phyloP scores from a whole-genome alignment of 2,888 invertebrate species.

The Diabrotica balteata region DNA sequence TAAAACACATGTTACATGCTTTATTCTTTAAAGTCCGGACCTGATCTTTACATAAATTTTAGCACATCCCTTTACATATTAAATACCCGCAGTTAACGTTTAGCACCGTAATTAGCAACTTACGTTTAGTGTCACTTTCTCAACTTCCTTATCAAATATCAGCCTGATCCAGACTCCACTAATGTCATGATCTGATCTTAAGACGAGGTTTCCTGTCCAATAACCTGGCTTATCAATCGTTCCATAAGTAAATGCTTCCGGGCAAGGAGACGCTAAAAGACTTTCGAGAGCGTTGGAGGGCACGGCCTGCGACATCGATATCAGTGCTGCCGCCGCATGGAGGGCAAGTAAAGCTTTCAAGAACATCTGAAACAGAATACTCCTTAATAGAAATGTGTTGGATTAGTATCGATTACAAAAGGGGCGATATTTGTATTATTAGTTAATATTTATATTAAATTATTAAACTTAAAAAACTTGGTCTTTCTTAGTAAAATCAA shows the following conservation, averaged over 20 bases:
- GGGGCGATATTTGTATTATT: too few species aligned
- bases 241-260: conserved; percentile 48
- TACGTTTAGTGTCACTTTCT: conserved; percentile 41
- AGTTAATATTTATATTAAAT: too few species aligned
- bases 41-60: too few species aligned
- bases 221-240: conserved; percentile 37
- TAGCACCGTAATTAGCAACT: conserved; percentile 26
- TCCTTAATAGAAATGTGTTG: not conserved
- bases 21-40: too few species aligned
- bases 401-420: too few species aligned
- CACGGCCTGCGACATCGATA: conserved; percentile 11
- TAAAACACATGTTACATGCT: too few species aligned
- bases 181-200: conserved; percentile 45
- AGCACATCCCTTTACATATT: too few species aligned
- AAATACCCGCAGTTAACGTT: not conserved
- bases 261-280: conserved; percentile 44
- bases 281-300: not conserved
- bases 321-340: conserved; percentile 33
- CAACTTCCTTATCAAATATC: conserved; percentile 43
- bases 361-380: conserved; percentile 29
- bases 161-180: conserved; percentile 50
- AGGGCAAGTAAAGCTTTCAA: conserved; percentile 4
- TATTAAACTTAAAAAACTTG: too few species aligned
- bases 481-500: too few species aligned
- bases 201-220: conserved; percentile 44